Base-by-base conservation (phyloP, 1,140 invertebrate species). In the Psilanteris sp. region DNA sequence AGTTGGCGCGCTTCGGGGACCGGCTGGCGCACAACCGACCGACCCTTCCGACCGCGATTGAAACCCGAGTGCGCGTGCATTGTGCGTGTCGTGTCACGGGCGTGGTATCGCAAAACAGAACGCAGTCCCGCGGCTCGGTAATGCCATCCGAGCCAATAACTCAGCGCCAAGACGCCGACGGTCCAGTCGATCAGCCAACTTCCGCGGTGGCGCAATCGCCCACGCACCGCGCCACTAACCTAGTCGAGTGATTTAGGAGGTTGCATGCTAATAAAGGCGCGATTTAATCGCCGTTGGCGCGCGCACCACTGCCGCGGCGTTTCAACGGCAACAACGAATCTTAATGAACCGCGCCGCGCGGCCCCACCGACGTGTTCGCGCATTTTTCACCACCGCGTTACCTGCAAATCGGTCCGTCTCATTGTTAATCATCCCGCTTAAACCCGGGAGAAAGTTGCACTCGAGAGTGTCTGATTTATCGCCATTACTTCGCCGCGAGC, bases 1-100 rank as follows among this genome's bases (percentile, higher is more conserved):
- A 83, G 79, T 83, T 84, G 20, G 77, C 61, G 73, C 78, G 80
- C 64, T 82, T 84, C 79, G 57, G 24, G 31, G 68, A 7, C 24
- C 73, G 74, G 81, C n/a, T n/a, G n/a, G n/a, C n/a, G n/a, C n/a
- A n/a, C n/a, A n/a, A n/a, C n/a, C n/a, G n/a, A n/a, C n/a, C n/a
- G n/a, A n/a, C n/a, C n/a, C n/a, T n/a, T n/a, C n/a, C n/a, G n/a
- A n/a, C n/a, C n/a, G n/a, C 3, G 3, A 27, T 8, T 46, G 78
- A 79, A 83, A 83, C 70, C 54, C 32, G 78, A 83, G 77, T 31
- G 20, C 36, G 14, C 64, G 4, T 14, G 37, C 67, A 57, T 72
- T 46, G 62, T 55, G 55, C 13, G 16, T 16, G 34, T 18, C 44
- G 37, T 24, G 37, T 54, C 16, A 16, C 13, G 37, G 46, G 37